Base-by-base conservation (phyloP, 2,797 vertebrate species). In the Aulostomus chinensis region DNA sequence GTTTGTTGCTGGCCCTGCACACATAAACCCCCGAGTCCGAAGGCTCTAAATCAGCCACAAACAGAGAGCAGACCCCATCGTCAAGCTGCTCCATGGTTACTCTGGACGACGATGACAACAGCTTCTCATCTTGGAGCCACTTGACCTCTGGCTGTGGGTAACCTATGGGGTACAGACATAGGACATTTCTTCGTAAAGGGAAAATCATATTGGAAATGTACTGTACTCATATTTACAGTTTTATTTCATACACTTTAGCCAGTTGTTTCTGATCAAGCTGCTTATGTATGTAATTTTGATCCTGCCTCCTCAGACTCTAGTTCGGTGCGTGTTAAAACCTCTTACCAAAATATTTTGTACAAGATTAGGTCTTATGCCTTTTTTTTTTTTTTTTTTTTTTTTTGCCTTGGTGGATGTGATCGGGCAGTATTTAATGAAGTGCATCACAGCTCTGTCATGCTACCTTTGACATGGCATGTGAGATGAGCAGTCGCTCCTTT, bases 91-190 rank as follows among this genome's bases (percentile, higher is more conserved):
- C 68, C 2, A 80, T 41, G 10, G 55, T 81, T 25, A 78, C 71
- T 24, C 73, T 77, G 39, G 63, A 13, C 0, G 81, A 89, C 20
- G 76, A 69, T 1, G 58, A 56, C 45, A 93, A 18, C 0, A 48
- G 85, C 20, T 76, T 37, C 1, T 80, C 58, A 0, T 86, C 51
- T 17, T 69, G 78, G 21, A 92, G 78, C 93, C 93, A 94, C 52
- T 84, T 57, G 49, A 93, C 88, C 34, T 89, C 71, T 0, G 91
- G 91, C 49, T 84, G 75, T 0, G 92, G 93, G 65, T 89, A 91
- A 41, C 91, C 93, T 94, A 61, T 7, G 9, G 52, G 2, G 2
- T 11, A n/a, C n/a, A n/a, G n/a, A n/a, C n/a, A n/a, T n/a, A n/a
- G n/a, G n/a, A n/a, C n/a, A n/a, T n/a, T n/a, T n/a, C n/a, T n/a